Base-by-base conservation (phyloP, 2,113 vertebrate species). In the Planiliza haematocheilus region DNA sequence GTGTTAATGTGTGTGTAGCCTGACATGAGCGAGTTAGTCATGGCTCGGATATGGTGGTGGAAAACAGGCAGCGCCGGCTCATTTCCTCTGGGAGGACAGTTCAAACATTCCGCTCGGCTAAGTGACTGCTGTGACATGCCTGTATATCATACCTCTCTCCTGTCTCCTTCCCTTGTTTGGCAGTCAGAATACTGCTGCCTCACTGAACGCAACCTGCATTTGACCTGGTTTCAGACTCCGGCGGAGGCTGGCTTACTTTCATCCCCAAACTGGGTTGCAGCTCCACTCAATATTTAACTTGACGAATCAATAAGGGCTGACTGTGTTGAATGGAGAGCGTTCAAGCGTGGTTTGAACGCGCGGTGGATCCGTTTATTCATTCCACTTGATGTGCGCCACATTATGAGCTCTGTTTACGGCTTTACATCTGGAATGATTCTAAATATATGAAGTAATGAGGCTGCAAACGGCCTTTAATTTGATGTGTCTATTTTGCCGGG, bases 141-240 rank as follows among this genome's bases (percentile, higher is more conserved):
- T 41, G 51, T 16, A 53, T 18, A 36, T 69, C 60, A 58, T 12
- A 34, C n/a, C 51, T 20, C 5, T 51, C 16, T 11, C 16, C 58
- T 0, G 45, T 41, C n/a, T 65, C 7, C 2, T 18, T 24, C 20
- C 7, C 4, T 1, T 53, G 41, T 66, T 67, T 7, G 46, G 16
- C 46, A 69, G 45, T 0, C 42, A 55, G 34, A 45, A 52, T 4
- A 38, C 14, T 66, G 69, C 52, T 45, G 70, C 42, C 70, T 81
- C 42, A 60, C 45, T 52, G 34, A 61, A 11, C 46, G 52, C 43
- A 69, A 75, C 83, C 82, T 76, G 79, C 60, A 71, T 10, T 37
- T 74, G 68, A 79, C 85, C 38, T 69, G 85, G 46, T 74, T 76
- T 61, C 63, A 73, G 62, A 53, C 76, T 74, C 65, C 61, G 8